phyloP scores from a whole-genome alignment of 2,888 invertebrate species.

The Patella pellucida region DNA sequence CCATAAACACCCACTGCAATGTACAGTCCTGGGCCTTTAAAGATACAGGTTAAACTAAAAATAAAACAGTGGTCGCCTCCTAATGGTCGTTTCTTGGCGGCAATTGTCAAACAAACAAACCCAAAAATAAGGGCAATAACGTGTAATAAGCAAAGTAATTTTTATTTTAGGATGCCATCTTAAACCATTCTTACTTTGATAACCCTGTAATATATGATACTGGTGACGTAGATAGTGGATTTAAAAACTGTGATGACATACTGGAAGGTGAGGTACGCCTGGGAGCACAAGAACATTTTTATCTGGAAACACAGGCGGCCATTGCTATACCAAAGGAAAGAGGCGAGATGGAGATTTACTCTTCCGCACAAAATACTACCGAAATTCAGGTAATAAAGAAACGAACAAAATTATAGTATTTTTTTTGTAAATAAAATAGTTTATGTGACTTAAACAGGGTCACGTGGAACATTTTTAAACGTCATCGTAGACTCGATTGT shows the following conservation, averaged over 20 bases:
- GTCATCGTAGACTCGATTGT: too few species aligned
- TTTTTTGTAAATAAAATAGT: too few species aligned
- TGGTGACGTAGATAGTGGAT: conserved; percentile 79
- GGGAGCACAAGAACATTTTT: conserved; percentile 97
- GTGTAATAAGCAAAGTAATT: background rate
- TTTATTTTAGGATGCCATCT: background rate
- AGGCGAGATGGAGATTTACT: conserved; percentile 87
- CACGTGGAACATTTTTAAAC: too few species aligned
- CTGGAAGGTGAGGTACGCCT: conserved; percentile 84
- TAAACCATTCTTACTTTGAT: background rate
- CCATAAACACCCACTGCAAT: too few species aligned
- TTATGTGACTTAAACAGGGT: too few species aligned
- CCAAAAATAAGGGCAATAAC: too few species aligned
- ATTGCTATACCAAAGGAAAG: conserved; percentile 76
- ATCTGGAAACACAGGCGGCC: conserved; percentile 83
- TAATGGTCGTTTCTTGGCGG: conserved; percentile 36
- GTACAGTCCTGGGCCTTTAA: too few species aligned
- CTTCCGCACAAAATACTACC: conserved; percentile 80
- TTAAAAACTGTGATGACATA: conserved; percentile 79
- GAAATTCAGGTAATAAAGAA: conserved; percentile 42
- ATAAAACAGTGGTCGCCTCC: too few species aligned
- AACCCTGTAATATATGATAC: background rate
- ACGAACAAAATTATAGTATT: too few species aligned
- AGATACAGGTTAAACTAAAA: too few species aligned
- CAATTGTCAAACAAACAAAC: conserved; percentile 39